Conservation (phyloP, 35 echinoderm and acorn worm genomes). For the Anneissia japonica region DNA sequence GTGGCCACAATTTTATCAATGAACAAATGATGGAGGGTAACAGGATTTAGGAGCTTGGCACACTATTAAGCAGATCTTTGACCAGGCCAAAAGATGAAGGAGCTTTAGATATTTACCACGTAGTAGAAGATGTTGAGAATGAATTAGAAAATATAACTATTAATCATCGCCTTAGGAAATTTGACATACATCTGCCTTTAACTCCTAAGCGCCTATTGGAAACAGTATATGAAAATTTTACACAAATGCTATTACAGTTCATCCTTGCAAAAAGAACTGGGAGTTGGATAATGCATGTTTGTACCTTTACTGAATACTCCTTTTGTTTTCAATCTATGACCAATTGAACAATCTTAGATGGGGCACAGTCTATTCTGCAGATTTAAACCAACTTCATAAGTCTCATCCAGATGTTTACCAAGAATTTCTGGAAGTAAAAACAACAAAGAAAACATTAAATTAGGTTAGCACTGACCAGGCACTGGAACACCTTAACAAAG, state of each 20-base stretch:
- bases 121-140: not conserved
- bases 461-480: slow-evolving; percentile 1
- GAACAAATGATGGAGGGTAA: not conserved
- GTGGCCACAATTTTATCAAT: not conserved
- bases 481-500: not conserved
- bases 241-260: not conserved
- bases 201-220: not conserved
- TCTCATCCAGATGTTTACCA: slow-evolving; percentile 2
- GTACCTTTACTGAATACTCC: not conserved
- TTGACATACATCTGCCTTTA: not conserved
- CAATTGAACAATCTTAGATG: not conserved
- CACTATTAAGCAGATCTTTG: not conserved
- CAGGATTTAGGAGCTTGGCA: not conserved
- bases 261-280: not conserved
- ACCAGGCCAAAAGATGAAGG: not conserved
- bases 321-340: slow-evolving; percentile 8
- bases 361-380: not conserved
- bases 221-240: not conserved
- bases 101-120: not conserved
- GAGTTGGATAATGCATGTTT: slow-evolving; percentile 11
- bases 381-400: not conserved
- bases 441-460: not conserved
- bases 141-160: not conserved
- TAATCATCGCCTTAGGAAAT: not conserved
- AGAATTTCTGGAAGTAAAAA: not conserved